Conservation (phyloP, 2,113 vertebrate genomes). For the Dipodomys stephensi region DNA sequence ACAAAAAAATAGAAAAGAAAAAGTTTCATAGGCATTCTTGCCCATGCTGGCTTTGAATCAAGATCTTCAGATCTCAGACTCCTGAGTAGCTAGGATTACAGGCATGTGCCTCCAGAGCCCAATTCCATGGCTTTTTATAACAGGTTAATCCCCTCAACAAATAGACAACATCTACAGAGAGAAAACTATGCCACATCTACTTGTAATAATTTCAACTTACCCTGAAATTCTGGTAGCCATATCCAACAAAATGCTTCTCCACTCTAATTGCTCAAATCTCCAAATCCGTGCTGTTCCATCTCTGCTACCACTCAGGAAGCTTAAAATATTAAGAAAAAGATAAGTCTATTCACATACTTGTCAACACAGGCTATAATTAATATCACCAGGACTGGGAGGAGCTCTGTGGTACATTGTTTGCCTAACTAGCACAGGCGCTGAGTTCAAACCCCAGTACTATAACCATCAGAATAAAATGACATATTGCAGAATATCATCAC, state of each 20-base stretch:
- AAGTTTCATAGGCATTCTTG: no score
- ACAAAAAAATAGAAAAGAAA: no score
- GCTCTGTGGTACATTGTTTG: no score
- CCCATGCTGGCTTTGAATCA: no score
- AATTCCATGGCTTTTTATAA: no score
- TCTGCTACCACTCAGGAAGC: slow-evolving; percentile 98
- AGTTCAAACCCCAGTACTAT: no score
- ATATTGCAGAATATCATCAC: no score
- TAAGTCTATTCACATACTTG: neutral
- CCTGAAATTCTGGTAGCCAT: slow-evolving; percentile 94
- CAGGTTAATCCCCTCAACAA: neutral
- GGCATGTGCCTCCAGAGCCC: no score
- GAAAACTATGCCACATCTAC: neutral
- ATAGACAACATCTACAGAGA: neutral
- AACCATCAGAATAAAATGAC: no score
- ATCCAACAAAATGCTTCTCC: slow-evolving; percentile 94
- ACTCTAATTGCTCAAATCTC: slow-evolving; percentile 94
- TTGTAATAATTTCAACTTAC: slow-evolving; percentile 81
- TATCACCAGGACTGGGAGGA: neutral
- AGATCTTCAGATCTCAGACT: no score
- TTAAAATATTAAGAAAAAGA: slow-evolving; percentile 79
- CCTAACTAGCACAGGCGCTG: no score
- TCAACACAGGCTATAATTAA: neutral
- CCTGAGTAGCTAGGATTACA: no score
- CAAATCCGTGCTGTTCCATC: slow-evolving; percentile 97